A percentile compares a stretch with the other conserved stretches of the same genome.
Evolutionary conservation across 2,113 vertebrate genomes (phyloP).

Genomic region (Agelaius phoeniceus): DNA sequence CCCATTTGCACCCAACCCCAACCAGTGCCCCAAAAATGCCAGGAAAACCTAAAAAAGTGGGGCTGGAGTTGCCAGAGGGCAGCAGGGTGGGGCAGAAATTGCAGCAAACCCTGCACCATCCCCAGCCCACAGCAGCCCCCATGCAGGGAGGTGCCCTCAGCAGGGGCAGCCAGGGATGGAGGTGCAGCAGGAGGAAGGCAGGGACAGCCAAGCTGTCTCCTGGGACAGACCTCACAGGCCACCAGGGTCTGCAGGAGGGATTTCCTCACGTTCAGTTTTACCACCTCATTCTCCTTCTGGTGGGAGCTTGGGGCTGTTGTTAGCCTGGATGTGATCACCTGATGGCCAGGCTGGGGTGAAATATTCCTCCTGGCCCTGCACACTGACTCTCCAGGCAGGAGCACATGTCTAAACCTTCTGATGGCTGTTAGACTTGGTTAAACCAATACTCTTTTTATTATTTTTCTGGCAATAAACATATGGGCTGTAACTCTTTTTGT

Average conservation of each 20-base stretch:
- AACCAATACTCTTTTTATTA: constrained; percentile 7
- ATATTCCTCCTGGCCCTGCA: not conserved
- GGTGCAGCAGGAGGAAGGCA: not conserved
- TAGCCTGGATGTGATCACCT: not conserved
- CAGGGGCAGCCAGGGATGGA: not conserved
- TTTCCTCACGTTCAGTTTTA: not conserved
- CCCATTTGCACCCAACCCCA: not conserved
- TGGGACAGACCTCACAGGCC: not conserved
- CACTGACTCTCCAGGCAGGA: not conserved
- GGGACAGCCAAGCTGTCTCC: not conserved
- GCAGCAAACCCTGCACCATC: not conserved
- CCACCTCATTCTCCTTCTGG: not conserved
- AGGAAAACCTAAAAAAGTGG: not conserved
- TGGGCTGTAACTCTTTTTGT: constrained; percentile 46
- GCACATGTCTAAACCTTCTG: not conserved
- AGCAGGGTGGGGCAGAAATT: not conserved
- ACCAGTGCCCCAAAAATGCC: rapidly evolving
- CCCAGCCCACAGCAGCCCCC: not conserved
- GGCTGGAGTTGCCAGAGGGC: not conserved
- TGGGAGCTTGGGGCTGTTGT: not conserved
- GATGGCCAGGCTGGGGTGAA: not conserved
- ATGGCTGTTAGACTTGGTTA: constrained; percentile 14
- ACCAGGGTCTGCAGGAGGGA: not conserved
- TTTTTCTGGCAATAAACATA: constrained; percentile 56
- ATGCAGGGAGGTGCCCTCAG: no score